Conservation (phyloP, 1,140 invertebrate species). For the Apocrypta bakeri region DNA sequence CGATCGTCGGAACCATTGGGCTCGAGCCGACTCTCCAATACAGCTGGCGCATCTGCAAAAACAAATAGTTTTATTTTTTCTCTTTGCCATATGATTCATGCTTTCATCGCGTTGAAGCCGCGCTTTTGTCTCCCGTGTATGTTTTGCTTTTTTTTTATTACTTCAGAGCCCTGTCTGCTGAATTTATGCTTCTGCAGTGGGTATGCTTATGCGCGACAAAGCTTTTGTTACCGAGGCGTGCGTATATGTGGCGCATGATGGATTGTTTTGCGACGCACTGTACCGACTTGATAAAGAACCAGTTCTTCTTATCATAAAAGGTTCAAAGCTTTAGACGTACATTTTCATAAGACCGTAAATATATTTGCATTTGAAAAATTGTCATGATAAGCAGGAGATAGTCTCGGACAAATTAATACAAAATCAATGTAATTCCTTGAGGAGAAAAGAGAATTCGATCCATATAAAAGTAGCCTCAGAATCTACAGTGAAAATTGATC, state of each 20-base stretch:
- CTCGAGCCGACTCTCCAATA: conserved; percentile 87
- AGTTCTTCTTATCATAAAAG: neutral
- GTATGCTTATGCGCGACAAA: neutral
- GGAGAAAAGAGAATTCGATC: no score
- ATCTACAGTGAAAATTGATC: no score
- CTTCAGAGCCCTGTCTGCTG: neutral
- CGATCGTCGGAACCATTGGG: conserved; percentile 90
- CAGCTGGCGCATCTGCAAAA: conserved; percentile 85
- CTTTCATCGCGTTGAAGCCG: neutral
- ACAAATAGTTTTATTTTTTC: conserved; percentile 58
- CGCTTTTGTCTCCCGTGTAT: neutral
- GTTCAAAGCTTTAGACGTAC: neutral
- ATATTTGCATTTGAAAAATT: neutral
- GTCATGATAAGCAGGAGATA: no score
- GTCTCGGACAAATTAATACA: no score
- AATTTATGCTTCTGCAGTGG: no score
- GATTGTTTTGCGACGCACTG: neutral
- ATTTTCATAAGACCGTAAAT: neutral
- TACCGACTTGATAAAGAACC: neutral
- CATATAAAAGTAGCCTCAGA: no score
- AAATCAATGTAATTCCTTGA: no score
- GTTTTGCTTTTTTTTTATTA: neutral
- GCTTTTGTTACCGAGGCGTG: neutral
- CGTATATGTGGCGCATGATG: neutral
- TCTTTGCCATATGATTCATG: neutral